Base-by-base conservation (phyloP, 2,888 invertebrate species). In the Yponomeuta cagnagella region DNA sequence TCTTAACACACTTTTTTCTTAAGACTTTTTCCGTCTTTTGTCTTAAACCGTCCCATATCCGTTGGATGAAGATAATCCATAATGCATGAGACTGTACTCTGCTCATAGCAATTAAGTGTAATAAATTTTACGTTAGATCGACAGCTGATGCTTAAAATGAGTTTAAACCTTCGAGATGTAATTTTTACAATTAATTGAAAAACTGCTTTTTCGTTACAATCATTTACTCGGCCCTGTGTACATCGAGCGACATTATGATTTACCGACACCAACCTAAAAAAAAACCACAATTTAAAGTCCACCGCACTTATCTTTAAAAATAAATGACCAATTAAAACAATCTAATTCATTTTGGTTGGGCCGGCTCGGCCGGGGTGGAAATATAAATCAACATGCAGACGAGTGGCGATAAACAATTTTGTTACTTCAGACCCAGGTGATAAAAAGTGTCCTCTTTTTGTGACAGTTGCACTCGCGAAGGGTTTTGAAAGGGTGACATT, bases 321-420 rank as follows among this genome's bases (percentile, higher is more conserved):
- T 90, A 90, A 91, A 92, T 89, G 91, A 89, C 90, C 91, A 90
- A 91, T 91, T 91, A 90, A 89, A 67, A 88, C 80, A 89, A 89
- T 90, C 88, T 90, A 89, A 91, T 90, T 89, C 88, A 88, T 90
- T 90, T 85, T 77, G 80, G 83, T 79, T 77, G 80, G 82, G 78
- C 77, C 77, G 78, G 80, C 82, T 84, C 77, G 78, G 80, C 79
- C 80, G 89, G 70, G 89, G 86, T 89, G 89, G 90, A 90, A 86
- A 80, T 83, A 90, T 91, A 91, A 90, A 92, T 92, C 91, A 91
- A 89, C 90, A 86, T 82, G 86, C 83, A 85, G 82, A 86, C 82
- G 84, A 91, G 90, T 88, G 85, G 89, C 85, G 90, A 92, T 91
- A 91, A 92, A 91, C 89, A 90, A 23, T 89, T 91, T 90, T 90